A percentile compares a stretch with the other conserved stretches of the same genome.
phyloP scores from a whole-genome alignment of 2,113 vertebrate genomes.

The Stegastes partitus region DNA sequence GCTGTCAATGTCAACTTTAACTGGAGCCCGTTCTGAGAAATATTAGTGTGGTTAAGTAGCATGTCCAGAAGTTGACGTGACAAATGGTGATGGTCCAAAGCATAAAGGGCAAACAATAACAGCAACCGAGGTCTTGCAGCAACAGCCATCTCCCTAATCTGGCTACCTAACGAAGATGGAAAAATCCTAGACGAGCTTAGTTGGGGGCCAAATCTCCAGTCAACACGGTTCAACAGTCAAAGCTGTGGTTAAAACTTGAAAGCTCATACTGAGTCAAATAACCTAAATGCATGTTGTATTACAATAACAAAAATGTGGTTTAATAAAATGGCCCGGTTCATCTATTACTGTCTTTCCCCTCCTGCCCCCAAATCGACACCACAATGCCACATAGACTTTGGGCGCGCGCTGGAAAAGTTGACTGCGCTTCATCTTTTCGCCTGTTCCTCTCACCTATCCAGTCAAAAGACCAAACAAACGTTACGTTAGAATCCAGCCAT shows the following conservation, averaged over 20 bases:
- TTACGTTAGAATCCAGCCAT: slow-evolving; percentile 61
- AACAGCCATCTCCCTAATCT: slow-evolving; percentile 58
- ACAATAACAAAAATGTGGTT: slow-evolving; percentile 52
- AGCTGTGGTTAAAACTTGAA: slow-evolving; percentile 55
- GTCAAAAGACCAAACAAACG: slow-evolving; percentile 74
- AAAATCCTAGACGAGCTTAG: slow-evolving; percentile 49
- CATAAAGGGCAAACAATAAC: slow-evolving; percentile 41
- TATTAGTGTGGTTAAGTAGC: slow-evolving; percentile 33
- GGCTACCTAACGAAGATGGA: slow-evolving; percentile 45
- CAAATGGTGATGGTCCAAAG: slow-evolving; percentile 31
- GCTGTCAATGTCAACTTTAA: slow-evolving; percentile 35
- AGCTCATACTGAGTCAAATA: slow-evolving; percentile 42
- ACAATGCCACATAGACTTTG: slow-evolving; percentile 63
- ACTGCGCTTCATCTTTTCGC: slow-evolving; percentile 62
- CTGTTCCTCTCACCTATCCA: slow-evolving; percentile 76
- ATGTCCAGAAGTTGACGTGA: slow-evolving; percentile 44
- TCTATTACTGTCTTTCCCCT: slow-evolving; percentile 44
- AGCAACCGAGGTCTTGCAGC: slow-evolving; percentile 61
- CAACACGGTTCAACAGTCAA: slow-evolving; percentile 35
- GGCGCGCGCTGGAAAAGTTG: slow-evolving; percentile 66
- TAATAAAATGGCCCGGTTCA: slow-evolving; percentile 37
- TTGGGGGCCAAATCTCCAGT: slow-evolving; percentile 41
- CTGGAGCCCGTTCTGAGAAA: slow-evolving; percentile 41
- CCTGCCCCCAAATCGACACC: slow-evolving; percentile 22
- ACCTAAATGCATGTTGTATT: slow-evolving; percentile 45